Evolutionary conservation across 2,113 vertebrate species (phyloP), one percentile per base, ranked within the genome.

Genomic region (Monarcha castaneiventris): DNA sequence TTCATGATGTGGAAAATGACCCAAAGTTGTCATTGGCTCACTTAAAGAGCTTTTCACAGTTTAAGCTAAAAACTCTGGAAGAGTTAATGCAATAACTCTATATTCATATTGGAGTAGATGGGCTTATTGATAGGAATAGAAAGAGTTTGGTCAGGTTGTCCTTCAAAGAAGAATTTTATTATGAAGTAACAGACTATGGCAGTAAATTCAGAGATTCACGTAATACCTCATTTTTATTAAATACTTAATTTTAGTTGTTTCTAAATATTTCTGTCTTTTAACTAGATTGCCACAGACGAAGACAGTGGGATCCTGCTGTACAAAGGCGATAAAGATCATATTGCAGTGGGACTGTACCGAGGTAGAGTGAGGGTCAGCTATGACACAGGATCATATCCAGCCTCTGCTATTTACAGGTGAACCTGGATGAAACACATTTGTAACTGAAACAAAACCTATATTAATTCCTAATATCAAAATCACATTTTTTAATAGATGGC

Each of bases 341-440:
- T 99, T 7, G 99, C 99, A 1, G 98, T 99, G 79, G 99, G 99
- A 91, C 97, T 99, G 26, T 99, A 99, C 95, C 98, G 99, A 52
- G 99, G 99, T 25, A 98, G 99, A 52, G 98, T 99, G 61, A 98
- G 99, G 43, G 99, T 99, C 96, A 99, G 99, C 97, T 99, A 99
- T 19, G 99, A 99, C 94, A 99, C 99, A 7, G 99, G 99, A 84
- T 98, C 98, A 32, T 99, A 99, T 83, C 99, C 99, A 13, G 98
- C 99, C 35, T 99, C 99, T 94, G 99, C 99, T 74, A 99, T 99
- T 96, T 99, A 99, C 98, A 99, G 99, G 99, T 99, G 97, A 97
- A 87, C 49, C 32, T 48, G 61, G 48, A 74, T 73, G 66, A 51
- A 89, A 76, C 16, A 46, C 16, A 58, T 73, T 37, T 77, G 5